Percentiles rank a stretch among this genome's conserved stretches.
Evolutionary conservation across 2,888 invertebrate species (phyloP).

Genomic region (Seladonia tumulorum): DNA sequence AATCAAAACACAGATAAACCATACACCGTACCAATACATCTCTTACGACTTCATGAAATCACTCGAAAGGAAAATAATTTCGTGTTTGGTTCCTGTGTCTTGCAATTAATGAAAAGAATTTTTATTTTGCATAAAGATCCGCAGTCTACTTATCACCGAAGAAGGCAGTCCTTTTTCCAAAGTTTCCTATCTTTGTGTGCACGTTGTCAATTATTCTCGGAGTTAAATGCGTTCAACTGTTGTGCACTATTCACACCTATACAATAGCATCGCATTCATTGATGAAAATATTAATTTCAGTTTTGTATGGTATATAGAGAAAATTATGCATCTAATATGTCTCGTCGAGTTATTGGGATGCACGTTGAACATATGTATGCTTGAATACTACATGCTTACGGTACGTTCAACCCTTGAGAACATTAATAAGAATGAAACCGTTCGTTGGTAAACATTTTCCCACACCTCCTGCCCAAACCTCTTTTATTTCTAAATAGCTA

Average conservation of each 20-base stretch:
- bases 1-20: too few species aligned
- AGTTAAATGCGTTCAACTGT: neutral
- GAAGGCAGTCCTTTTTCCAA: neutral
- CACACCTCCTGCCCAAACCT: neutral
- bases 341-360: constrained; percentile 78
- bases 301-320: constrained; percentile 72
- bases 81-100: too few species aligned
- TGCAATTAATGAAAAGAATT: too few species aligned
- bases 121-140: too few species aligned
- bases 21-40: too few species aligned
- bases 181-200: neutral
- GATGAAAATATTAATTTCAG: constrained; percentile 59
- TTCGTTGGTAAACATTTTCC: neutral
- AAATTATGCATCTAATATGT: constrained; percentile 73
- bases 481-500: neutral
- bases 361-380: constrained; percentile 78
- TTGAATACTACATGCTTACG: constrained; percentile 78
- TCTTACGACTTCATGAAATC: too few species aligned
- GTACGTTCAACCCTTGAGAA: constrained; percentile 60
- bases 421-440: neutral
- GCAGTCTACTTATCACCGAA: neutral
- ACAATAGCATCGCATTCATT: neutral
- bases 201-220: neutral
- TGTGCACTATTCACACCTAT: neutral
- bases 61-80: too few species aligned